Conservation (phyloP, 92 coral and sea anemone species). For the Zoanthus sansibaricus region DNA sequence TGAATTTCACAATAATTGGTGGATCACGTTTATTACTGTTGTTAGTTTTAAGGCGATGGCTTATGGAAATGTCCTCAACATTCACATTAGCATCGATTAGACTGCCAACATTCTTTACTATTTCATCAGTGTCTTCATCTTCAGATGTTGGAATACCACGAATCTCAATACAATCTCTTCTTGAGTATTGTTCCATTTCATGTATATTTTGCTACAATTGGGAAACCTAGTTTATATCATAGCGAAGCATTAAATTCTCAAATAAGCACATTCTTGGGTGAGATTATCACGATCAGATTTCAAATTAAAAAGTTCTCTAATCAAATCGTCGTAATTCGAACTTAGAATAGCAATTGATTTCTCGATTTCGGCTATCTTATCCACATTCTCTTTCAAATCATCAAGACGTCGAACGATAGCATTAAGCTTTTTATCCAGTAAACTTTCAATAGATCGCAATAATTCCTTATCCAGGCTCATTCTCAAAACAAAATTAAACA, state of each 20-base stretch:
- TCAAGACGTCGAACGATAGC: neutral
- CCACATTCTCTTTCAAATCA: neutral
- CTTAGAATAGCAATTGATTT: neutral
- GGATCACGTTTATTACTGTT: constrained; percentile 25
- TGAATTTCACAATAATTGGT: constrained; percentile 43
- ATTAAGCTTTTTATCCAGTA: neutral
- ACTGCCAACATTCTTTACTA: constrained; percentile 24
- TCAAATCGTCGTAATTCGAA: neutral
- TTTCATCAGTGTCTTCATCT: constrained; percentile 33
- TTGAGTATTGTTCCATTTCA: constrained; percentile 5
- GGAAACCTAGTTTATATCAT: neutral
- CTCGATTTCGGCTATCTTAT: neutral
- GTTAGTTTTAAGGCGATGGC: constrained; percentile 38
- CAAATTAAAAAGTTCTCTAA: neutral
- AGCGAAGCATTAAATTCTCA: constrained; percentile 2
- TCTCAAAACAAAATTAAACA: too few species aligned
- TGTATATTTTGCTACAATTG: constrained; percentile 1
- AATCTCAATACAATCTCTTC: constrained; percentile 23
- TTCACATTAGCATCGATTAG: constrained; percentile 6
- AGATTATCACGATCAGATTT: neutral
- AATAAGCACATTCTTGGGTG: neutral
- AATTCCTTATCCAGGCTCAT: too few species aligned
- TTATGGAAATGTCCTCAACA: constrained; percentile 35
- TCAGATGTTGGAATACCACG: constrained; percentile 11
- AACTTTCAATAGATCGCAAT: too few species aligned